A percentile compares a stretch with the other conserved stretches of the same genome.
phyloP scores from a whole-genome alignment of 2,888 invertebrate genomes.

The Nymphalis c-album region DNA sequence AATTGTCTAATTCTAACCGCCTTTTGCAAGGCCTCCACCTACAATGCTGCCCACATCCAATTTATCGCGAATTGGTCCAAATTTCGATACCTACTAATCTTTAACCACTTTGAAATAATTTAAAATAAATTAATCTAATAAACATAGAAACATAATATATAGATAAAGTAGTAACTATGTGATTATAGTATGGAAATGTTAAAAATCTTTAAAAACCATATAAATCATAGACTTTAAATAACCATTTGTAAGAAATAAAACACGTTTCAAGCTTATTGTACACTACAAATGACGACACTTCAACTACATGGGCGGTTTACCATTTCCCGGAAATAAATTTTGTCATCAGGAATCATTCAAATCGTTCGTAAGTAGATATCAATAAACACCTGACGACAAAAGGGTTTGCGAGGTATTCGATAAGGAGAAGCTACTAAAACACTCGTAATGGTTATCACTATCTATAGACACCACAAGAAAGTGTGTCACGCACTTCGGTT shows the following conservation, averaged over 20 bases:
- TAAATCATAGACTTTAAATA: no score
- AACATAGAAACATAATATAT: no score
- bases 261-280: no score
- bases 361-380: conserved; percentile 6
- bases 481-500: conserved; percentile 60
- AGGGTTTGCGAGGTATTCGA: conserved; percentile 30
- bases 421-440: conserved; percentile 37
- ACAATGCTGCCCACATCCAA: conserved; percentile 77
- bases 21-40: conserved; percentile 76
- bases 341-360: conserved; percentile 21
- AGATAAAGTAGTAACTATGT: not conserved
- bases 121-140: conserved; percentile 2
- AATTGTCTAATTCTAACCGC: conserved; percentile 67
- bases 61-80: conserved; percentile 67
- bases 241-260: no score
- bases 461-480: conserved; percentile 55
- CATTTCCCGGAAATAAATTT: not conserved
- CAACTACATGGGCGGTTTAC: not conserved
- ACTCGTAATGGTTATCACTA: conserved; percentile 50
- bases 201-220: no score
- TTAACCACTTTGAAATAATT: conserved; percentile 14
- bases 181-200: no score
- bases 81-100: conserved; percentile 43
- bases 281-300: no score
- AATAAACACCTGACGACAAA: conserved; percentile 26